These are phyloP conservation scores for Aphaenogaster floridana DNA, from an alignment of 1,140 invertebrate species.

Conservation along the genomic window DNA sequence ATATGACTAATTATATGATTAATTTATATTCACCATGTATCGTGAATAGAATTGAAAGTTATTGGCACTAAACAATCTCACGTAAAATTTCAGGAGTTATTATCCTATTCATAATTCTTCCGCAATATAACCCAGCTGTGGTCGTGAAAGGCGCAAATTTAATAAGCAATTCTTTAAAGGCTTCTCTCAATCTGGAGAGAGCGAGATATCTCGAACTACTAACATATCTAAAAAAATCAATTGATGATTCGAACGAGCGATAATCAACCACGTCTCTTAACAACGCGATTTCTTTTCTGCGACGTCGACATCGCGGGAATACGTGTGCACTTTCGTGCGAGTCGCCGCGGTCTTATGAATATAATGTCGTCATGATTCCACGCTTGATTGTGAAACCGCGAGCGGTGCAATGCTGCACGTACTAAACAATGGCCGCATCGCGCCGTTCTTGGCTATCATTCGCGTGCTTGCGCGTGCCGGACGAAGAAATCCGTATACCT, in stretches of 20 bases:
- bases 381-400: slow-evolving; percentile 80
- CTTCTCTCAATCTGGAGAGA: slow-evolving; percentile 9
- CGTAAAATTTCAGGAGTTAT: slow-evolving; percentile 12
- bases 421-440: slow-evolving; percentile 79
- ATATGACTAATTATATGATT: not conserved
- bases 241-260: slow-evolving; percentile 30
- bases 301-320: slow-evolving; percentile 45
- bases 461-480: slow-evolving; percentile 44
- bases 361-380: slow-evolving; percentile 83
- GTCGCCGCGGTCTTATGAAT: slow-evolving; percentile 80
- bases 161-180: slow-evolving; percentile 26
- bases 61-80: not conserved
- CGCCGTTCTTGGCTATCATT: slow-evolving; percentile 36
- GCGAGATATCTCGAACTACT: slow-evolving; percentile 18
- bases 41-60: slow-evolving; percentile 11
- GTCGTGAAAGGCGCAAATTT: slow-evolving; percentile 37
- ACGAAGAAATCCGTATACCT: slow-evolving; percentile 10
- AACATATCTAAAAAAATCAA: slow-evolving; percentile 28
- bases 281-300: slow-evolving; percentile 16
- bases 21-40: not conserved
- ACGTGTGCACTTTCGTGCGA: slow-evolving; percentile 67
- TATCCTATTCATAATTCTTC: slow-evolving; percentile 55
- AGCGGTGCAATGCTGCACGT: slow-evolving; percentile 74
- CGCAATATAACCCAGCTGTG: not conserved
- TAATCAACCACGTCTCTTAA: slow-evolving; percentile 12